Percentiles rank a stretch among this genome's conserved stretches.
Evolutionary conservation across 1,140 invertebrate genomes (phyloP).

Genomic region (Drosophila lacertosa): DNA sequence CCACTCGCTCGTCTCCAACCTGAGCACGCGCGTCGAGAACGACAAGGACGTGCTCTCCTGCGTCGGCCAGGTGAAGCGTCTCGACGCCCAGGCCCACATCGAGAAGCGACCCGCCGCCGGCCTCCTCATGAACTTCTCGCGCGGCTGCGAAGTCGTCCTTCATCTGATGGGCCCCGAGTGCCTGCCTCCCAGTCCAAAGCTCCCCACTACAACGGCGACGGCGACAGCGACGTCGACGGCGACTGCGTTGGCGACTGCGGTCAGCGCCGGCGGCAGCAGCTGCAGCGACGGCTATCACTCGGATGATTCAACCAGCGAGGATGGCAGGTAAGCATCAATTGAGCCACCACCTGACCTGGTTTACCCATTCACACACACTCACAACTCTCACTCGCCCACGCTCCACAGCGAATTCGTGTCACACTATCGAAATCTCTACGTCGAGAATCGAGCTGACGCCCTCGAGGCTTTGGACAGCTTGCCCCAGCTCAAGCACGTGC

Average conservation of each 20-base stretch:
- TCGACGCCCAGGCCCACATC: constrained; percentile 85
- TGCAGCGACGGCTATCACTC: constrained; percentile 91
- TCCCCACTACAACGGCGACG: constrained; percentile 39
- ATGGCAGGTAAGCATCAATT: constrained; percentile 86
- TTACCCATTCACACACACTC: constrained; percentile 52
- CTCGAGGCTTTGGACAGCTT: constrained; percentile 92
- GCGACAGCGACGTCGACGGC: constrained; percentile 57
- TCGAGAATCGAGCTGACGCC: constrained; percentile 92
- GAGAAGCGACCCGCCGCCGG: constrained; percentile 89
- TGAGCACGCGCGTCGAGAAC: constrained; percentile 87
- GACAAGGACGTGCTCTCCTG: constrained; percentile 89
- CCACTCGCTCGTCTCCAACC: constrained; percentile 85
- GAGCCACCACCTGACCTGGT: constrained; percentile 51
- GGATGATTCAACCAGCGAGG: constrained; percentile 90
- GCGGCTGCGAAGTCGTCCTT: constrained; percentile 91
- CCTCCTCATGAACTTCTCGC: constrained; percentile 92
- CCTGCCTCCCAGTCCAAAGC: constrained; percentile 50
- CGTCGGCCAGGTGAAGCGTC: constrained; percentile 87
- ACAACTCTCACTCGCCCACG: constrained; percentile 34
- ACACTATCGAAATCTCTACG: constrained; percentile 93
- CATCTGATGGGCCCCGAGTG: constrained; percentile 88
- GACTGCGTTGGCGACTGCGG: constrained; percentile 81
- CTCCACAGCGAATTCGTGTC: constrained; percentile 87
- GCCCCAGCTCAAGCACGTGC: constrained; percentile 90
- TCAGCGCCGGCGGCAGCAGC: constrained; percentile 86